Percentiles rank a stretch among this genome's conserved stretches.
Evolutionary conservation across 2,797 vertebrate genomes (phyloP).

Genomic region (Neosilurus hyrtlii): DNA sequence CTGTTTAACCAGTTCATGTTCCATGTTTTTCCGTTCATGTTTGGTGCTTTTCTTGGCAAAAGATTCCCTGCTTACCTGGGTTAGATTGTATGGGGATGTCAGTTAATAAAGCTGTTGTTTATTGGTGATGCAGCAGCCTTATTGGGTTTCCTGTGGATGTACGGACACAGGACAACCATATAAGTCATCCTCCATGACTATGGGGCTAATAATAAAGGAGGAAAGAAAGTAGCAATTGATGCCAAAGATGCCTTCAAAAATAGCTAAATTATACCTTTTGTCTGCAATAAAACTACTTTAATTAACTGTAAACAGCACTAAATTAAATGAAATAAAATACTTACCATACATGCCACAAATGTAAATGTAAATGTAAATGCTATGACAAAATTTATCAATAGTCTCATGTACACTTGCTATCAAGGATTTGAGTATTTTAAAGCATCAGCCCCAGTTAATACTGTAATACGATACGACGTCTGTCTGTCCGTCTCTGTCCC

Average conservation of each 20-base stretch:
- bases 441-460: background rate
- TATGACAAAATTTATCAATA: background rate
- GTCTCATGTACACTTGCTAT: background rate
- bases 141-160: too few relatives aligned
- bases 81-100: too few relatives aligned
- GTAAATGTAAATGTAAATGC: background rate
- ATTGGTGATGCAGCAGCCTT: too few relatives aligned
- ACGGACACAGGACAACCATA: too few relatives aligned
- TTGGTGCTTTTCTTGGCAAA: too few relatives aligned
- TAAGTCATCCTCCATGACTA: too few relatives aligned
- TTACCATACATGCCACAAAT: too few relatives aligned
- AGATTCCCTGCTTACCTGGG: too few relatives aligned
- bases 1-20: too few relatives aligned
- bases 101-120: too few relatives aligned
- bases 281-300: background rate
- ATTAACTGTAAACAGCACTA: background rate
- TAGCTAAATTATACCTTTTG: background rate
- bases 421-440: background rate
- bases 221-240: background rate
- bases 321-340: background rate
- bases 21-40: too few relatives aligned
- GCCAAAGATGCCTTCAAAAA: background rate
- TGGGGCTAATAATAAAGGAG: background rate
- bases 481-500: too few relatives aligned
- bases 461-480: background rate